Conservation (phyloP, 2,113 vertebrate species). For the Ahaetulla prasina region DNA sequence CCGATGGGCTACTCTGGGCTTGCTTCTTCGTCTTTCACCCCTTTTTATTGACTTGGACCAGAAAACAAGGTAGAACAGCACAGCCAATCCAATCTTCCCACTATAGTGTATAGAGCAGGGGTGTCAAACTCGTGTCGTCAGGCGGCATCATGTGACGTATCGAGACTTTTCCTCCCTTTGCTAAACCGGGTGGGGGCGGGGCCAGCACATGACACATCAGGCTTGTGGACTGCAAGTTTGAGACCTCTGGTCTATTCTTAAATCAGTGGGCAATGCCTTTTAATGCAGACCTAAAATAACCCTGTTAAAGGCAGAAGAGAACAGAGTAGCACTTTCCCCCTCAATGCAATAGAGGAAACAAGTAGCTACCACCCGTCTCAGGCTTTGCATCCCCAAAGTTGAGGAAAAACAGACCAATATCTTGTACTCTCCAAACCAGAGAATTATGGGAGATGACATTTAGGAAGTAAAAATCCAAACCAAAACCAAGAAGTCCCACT, state of each 20-base stretch:
- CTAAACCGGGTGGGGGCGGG: fast-evolving
- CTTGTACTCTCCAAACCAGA: not conserved
- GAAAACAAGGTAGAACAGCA: not conserved
- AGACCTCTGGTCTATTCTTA: not conserved
- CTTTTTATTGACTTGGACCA: not conserved
- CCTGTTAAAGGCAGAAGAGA: not conserved
- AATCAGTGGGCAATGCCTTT: not conserved
- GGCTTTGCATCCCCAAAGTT: not conserved
- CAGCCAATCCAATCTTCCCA: not conserved
- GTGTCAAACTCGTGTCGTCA: too few relatives aligned
- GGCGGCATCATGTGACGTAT: too few relatives aligned
- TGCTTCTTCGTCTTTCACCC: not conserved
- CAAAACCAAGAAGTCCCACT: not conserved
- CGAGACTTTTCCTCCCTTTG: too few relatives aligned
- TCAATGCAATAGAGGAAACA: not conserved
- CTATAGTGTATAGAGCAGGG: not conserved
- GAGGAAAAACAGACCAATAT: not conserved
- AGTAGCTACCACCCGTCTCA: not conserved
- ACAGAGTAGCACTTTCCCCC: not conserved
- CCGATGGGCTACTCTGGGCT: not conserved
- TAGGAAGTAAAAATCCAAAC: not conserved
- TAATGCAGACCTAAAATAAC: not conserved
- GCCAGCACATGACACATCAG: too few relatives aligned
- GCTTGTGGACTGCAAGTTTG: too few relatives aligned
- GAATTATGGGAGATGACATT: not conserved